Conservation (phyloP, 2,888 invertebrate species). For the Volucella bombylans region DNA sequence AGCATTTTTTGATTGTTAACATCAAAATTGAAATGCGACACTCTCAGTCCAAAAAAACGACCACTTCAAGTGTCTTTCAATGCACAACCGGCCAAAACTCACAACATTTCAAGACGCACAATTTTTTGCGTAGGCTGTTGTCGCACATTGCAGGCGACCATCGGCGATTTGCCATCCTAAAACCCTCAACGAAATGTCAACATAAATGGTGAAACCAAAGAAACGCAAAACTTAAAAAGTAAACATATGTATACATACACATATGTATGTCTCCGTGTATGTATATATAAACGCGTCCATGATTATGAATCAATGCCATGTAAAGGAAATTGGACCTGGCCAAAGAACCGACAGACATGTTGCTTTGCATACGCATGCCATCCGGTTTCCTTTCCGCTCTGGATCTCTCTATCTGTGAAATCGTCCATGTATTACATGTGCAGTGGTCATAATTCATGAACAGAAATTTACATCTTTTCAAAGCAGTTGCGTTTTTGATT, state of each 20-base stretch:
- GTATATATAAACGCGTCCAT: conserved; percentile 65
- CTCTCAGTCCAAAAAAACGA: conserved; percentile 30
- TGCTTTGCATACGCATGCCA: conserved; percentile 70
- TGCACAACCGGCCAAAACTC: conserved; percentile 28
- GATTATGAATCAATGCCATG: conserved; percentile 74
- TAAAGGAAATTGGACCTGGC: conserved; percentile 71
- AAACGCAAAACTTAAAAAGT: conserved; percentile 38
- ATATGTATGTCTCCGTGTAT: too few relatives aligned
- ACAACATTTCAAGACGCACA: conserved; percentile 41
- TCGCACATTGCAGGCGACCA: conserved; percentile 39
- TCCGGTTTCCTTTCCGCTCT: conserved; percentile 34
- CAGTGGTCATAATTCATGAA: conserved; percentile 74
- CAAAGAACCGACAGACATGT: conserved; percentile 60
- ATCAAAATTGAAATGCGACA: conserved; percentile 68
- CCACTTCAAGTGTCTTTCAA: conserved; percentile 14
- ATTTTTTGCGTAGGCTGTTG: conserved; percentile 62
- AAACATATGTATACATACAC: too few relatives aligned
- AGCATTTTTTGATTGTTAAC: conserved; percentile 59
- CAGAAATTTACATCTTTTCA: conserved; percentile 72
- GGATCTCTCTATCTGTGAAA: conserved; percentile 1
- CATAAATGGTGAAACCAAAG: conserved; percentile 38
- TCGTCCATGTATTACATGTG: conserved; percentile 64
- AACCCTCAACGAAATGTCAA: conserved; percentile 35
- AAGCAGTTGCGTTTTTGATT: conserved; percentile 70
- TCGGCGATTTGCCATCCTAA: conserved; percentile 35